A percentile compares a stretch with the other conserved stretches of the same genome.
phyloP scores from a whole-genome alignment of 2,113 vertebrate species.

The Otolemur garnettii region DNA sequence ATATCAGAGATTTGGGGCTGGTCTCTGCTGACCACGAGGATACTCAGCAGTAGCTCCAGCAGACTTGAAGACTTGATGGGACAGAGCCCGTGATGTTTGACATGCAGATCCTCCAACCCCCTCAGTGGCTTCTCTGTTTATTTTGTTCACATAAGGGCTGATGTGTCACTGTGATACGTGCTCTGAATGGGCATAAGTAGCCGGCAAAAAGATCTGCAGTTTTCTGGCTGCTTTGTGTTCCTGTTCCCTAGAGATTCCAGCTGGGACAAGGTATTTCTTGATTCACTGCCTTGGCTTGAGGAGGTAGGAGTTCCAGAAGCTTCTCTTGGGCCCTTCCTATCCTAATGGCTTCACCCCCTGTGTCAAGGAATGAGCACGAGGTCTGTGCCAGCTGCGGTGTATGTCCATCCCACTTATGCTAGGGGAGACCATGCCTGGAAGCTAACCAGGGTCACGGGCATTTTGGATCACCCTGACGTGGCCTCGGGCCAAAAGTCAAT shows the following conservation, averaged over 20 bases:
- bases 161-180: background rate
- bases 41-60: background rate
- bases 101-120: background rate
- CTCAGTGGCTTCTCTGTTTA: too few relatives aligned
- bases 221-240: background rate
- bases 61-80: background rate
- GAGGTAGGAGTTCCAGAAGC: background rate
- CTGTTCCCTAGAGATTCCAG: background rate
- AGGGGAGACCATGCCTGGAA: background rate
- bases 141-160: accelerated
- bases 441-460: background rate
- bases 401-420: too few relatives aligned
- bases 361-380: background rate
- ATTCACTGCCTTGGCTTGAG: background rate
- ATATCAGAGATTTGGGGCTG: background rate
- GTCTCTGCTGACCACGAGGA: too few relatives aligned
- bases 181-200: background rate
- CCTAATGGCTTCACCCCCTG: background rate
- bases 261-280: background rate
- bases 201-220: background rate
- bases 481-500: background rate
- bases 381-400: background rate
- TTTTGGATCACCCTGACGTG: background rate
- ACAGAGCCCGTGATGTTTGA: background rate
- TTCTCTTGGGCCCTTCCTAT: background rate